Conservation (phyloP, 2,888 invertebrate species). For the Anthophora plumipes region DNA sequence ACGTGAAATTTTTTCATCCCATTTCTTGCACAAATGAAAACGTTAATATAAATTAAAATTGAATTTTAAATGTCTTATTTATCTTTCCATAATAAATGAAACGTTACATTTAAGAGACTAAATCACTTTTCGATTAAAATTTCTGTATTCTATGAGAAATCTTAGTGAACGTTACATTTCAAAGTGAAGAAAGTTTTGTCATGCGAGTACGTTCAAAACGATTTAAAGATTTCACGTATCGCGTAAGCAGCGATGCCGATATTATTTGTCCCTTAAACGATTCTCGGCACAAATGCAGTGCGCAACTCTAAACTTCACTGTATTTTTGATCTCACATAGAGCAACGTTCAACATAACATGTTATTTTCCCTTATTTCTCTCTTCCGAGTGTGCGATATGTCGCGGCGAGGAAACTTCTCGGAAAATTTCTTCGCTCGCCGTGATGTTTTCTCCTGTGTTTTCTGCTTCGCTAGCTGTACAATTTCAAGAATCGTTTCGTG, state of each 20-base stretch:
- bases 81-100: no score
- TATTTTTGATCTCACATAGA: slow-evolving; percentile 13
- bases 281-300: not conserved
- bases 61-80: no score
- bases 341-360: slow-evolving; percentile 14
- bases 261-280: not conserved
- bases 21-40: no score
- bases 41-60: no score
- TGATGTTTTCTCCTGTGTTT: slow-evolving; percentile 23
- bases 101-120: no score
- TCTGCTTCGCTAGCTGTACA: slow-evolving; percentile 3
- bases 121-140: no score
- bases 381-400: slow-evolving; percentile 2
- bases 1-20: no score
- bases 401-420: not conserved
- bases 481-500: slow-evolving; percentile 42
- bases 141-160: no score
- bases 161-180: not conserved
- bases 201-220: not conserved
- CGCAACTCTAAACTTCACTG: not conserved
- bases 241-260: not conserved
- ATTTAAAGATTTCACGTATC: not conserved
- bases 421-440: slow-evolving; percentile 5
- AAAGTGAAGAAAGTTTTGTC: not conserved
- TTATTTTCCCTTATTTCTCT: not conserved